These are phyloP conservation scores for Ariolimax columbianus DNA, from an alignment of 2,888 invertebrate species.

Conservation along the genomic window DNA sequence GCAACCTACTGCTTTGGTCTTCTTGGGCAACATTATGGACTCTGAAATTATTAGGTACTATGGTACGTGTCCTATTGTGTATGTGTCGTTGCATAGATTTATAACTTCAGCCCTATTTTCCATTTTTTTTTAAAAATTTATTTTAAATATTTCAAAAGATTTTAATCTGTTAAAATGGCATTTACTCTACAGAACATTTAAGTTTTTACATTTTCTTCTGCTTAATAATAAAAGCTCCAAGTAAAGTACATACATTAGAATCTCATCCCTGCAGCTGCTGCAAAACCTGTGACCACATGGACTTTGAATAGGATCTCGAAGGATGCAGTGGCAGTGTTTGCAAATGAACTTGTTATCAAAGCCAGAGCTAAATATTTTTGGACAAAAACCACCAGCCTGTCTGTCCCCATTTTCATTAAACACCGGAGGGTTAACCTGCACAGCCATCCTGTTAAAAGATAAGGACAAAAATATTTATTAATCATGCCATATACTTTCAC, in stretches of 20 bases:
- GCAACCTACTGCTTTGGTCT: too few species aligned
- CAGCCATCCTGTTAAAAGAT: constrained; percentile 27
- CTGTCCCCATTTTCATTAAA: constrained; percentile 48
- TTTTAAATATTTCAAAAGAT: too few species aligned
- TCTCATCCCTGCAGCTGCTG: constrained; percentile 52
- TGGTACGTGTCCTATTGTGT: too few species aligned
- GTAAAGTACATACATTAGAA: constrained; percentile 33
- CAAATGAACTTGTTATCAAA: constrained; percentile 66
- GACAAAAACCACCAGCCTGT: constrained; percentile 55
- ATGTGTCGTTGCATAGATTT: too few species aligned
- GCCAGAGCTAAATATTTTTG: constrained; percentile 54
- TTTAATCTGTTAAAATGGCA: too few species aligned
- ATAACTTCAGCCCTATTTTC: too few species aligned
- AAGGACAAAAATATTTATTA: too few species aligned
- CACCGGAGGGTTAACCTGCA: constrained; percentile 43
- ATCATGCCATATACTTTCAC: too few species aligned
- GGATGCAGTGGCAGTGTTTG: constrained; percentile 61
- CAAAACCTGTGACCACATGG: constrained; percentile 72
- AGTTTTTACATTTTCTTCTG: background rate
- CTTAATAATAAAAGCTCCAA: background rate
- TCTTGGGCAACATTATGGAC: too few species aligned
- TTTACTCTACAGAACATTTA: too few species aligned
- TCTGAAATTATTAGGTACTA: too few species aligned
- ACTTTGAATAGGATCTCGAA: constrained; percentile 67
- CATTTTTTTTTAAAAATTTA: too few species aligned